phyloP scores from a whole-genome alignment of 2,113 vertebrate species.

The Podarcis cretensis region DNA sequence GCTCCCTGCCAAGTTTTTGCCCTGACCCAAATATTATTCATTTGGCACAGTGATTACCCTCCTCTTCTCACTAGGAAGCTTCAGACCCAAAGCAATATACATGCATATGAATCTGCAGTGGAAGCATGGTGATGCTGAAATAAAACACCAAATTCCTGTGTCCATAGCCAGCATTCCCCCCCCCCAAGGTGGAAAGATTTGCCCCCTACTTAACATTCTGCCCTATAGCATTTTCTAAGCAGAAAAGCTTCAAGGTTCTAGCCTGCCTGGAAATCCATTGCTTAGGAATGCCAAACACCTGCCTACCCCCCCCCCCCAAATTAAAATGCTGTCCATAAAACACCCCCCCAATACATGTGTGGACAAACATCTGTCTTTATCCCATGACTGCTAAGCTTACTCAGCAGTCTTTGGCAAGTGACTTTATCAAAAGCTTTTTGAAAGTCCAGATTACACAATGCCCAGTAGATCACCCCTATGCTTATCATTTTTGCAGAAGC shows the following conservation, averaged over 20 bases:
- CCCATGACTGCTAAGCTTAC: too few relatives aligned
- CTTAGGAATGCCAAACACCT: too few relatives aligned
- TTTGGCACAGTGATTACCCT: constrained; percentile 11
- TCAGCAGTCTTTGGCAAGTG: too few relatives aligned
- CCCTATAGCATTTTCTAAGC: neutral
- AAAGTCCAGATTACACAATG: too few relatives aligned
- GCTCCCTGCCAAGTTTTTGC: constrained; percentile 25
- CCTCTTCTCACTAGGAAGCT: constrained; percentile 2
- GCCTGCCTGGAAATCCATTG: neutral
- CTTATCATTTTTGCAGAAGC: too few relatives aligned
- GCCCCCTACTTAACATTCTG: neutral
- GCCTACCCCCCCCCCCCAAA: neutral
- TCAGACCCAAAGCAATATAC: neutral
- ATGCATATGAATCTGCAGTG: neutral
- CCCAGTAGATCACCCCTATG: too few relatives aligned
- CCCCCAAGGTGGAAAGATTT: neutral
- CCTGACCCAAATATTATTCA: constrained; percentile 35
- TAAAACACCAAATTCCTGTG: neutral
- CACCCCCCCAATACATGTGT: too few relatives aligned
- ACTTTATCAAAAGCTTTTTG: too few relatives aligned
- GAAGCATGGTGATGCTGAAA: neutral
- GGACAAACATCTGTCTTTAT: neutral
- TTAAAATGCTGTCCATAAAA: too few relatives aligned
- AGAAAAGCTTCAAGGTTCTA: neutral
- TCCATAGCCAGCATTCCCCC: neutral